These are phyloP conservation scores for Thrips palmi DNA, from an alignment of 1,140 invertebrate genomes.

Conservation along the genomic window DNA sequence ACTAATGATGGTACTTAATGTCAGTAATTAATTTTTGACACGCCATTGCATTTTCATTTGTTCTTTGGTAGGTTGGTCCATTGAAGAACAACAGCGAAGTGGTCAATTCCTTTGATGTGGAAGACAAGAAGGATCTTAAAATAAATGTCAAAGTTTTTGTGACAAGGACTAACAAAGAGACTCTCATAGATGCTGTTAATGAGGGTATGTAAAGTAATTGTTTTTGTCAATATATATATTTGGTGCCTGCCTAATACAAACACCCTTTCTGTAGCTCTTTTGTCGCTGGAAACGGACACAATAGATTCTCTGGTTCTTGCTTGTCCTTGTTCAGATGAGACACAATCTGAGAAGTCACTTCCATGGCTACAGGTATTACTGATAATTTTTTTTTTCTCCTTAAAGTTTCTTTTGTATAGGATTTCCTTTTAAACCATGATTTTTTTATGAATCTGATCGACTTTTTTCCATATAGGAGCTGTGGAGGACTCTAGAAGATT, in stretches of 20 bases:
- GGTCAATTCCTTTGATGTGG: slow-evolving; percentile 17
- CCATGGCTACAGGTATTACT: slow-evolving; percentile 1
- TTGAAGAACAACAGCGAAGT: neutral
- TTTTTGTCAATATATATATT: slow-evolving; percentile 6
- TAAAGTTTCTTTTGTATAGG: neutral
- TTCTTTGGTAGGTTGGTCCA: neutral
- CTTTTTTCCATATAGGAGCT: slow-evolving; percentile 27
- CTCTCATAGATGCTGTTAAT: slow-evolving; percentile 27
- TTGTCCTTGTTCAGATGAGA: slow-evolving; percentile 29
- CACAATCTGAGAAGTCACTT: slow-evolving; percentile 8
- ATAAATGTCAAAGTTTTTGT: slow-evolving; percentile 38
- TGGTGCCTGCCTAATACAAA: neutral
- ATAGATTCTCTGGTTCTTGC: slow-evolving; percentile 61
- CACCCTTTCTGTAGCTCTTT: slow-evolving; percentile 35
- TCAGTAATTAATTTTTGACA: slow-evolving; percentile 9
- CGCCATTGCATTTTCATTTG: slow-evolving; percentile 1
- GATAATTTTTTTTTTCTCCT: neutral
- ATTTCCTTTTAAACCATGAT: neutral
- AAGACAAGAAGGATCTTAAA: slow-evolving; percentile 34
- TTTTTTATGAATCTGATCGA: slow-evolving; percentile 2
- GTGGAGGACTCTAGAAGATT: slow-evolving; percentile 53
- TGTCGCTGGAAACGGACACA: slow-evolving; percentile 36
- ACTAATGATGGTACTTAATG: slow-evolving; percentile 11
- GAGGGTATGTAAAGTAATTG: slow-evolving; percentile 22
- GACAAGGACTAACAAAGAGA: slow-evolving; percentile 22